Conservation (phyloP, 2,113 vertebrate genomes). For the Felis catus region DNA sequence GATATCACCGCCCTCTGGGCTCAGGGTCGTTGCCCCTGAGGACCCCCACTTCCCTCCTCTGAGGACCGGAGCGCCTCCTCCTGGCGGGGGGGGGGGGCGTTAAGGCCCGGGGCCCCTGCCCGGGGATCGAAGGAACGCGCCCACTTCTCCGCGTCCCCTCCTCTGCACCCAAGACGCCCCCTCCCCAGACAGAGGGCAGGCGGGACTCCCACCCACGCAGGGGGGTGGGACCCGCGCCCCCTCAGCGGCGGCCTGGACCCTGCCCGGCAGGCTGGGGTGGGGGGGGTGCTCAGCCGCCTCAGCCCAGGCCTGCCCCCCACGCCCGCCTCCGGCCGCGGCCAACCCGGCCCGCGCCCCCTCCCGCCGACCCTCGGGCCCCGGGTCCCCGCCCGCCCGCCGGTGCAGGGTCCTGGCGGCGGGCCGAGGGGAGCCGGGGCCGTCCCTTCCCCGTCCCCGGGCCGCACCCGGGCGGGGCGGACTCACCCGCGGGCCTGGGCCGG, state of each 20-base stretch:
- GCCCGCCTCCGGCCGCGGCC: background rate
- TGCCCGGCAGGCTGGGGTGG: background rate
- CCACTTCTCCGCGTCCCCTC: background rate
- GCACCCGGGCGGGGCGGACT: conserved; percentile 25
- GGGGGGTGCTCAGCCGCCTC: background rate
- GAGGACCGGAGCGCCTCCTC: background rate
- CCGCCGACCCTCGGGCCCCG: background rate
- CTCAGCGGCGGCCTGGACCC: background rate
- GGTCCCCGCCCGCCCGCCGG: background rate
- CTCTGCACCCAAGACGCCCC: background rate
- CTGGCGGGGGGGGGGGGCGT: background rate
- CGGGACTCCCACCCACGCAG: background rate
- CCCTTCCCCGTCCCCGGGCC: background rate
- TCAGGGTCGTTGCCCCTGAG: background rate
- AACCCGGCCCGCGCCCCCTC: background rate
- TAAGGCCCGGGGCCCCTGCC: background rate
- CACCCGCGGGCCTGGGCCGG: conserved; percentile 67
- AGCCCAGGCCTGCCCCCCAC: background rate
- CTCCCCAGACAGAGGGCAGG: background rate
- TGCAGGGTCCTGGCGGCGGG: background rate
- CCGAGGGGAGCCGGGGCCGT: background rate
- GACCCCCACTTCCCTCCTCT: background rate
- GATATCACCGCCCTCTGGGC: background rate
- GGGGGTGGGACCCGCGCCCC: background rate
- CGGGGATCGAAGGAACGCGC: background rate